Conservation (phyloP, 2,113 vertebrate species). For the Acanthochromis polyacanthus region DNA sequence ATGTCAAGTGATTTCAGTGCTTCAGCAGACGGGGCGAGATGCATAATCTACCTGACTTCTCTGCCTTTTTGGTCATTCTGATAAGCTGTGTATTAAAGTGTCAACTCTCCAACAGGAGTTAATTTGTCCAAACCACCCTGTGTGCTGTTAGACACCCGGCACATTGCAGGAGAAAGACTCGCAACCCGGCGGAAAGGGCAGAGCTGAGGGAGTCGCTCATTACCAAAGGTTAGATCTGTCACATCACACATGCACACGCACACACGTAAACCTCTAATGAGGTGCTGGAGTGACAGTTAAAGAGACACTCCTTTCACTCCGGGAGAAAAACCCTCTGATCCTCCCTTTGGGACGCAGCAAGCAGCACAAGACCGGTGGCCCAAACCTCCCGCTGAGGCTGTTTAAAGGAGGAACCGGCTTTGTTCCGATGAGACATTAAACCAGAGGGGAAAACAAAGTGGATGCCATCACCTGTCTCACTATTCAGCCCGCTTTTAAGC, state of each 20-base stretch:
- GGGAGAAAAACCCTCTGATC: conserved; percentile 39
- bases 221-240: conserved; percentile 66
- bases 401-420: not conserved
- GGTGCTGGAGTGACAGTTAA: conserved; percentile 17
- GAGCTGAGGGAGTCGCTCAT: conserved; percentile 55
- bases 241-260: not conserved
- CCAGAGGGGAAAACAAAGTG: not conserved
- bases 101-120: conserved; percentile 24
- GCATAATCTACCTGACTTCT: not conserved
- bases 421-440: not conserved
- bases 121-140: conserved; percentile 31
- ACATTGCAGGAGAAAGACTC: conserved; percentile 7
- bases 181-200: conserved; percentile 49
- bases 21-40: not conserved
- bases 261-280: conserved; percentile 34
- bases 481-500: not conserved
- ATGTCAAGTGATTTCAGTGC: conserved; percentile 32
- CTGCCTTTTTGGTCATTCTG: not conserved
- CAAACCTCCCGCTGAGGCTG: not conserved
- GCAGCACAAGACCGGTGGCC: not conserved
- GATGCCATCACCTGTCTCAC: not conserved
- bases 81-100: not conserved
- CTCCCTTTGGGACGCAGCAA: conserved; percentile 11
- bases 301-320: conserved; percentile 10
- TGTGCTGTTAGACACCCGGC: conserved; percentile 26